phyloP scores from a whole-genome alignment of 2,888 invertebrate genomes.

The Ellobium chinense region DNA sequence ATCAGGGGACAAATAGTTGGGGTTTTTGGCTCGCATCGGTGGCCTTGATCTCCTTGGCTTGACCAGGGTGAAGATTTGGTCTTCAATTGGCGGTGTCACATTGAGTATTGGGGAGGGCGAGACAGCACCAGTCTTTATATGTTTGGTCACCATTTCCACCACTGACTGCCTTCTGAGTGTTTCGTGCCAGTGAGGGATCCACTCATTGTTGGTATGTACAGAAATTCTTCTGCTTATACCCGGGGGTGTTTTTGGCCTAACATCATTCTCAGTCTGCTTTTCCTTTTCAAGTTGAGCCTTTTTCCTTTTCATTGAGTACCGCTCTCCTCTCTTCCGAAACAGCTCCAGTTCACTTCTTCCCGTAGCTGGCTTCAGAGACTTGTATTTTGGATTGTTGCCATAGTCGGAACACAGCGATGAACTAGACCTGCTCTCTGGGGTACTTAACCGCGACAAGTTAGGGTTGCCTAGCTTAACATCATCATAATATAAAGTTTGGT shows the following conservation, averaged over 20 bases:
- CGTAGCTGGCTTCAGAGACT: constrained; percentile 5
- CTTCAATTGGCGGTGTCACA: neutral
- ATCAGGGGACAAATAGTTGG: constrained; percentile 1
- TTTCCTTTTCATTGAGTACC: constrained; percentile 28
- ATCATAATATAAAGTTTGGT: constrained; percentile 33
- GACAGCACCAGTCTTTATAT: neutral
- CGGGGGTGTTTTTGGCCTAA: neutral
- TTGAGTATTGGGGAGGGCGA: neutral
- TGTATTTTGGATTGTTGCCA: constrained; percentile 26
- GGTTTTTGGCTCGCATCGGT: neutral
- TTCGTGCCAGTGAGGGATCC: constrained; percentile 42
- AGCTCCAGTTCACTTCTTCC: constrained; percentile 29
- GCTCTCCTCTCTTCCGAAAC: constrained; percentile 36
- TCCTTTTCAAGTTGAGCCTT: neutral
- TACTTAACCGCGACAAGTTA: constrained; percentile 3
- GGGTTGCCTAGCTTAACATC: constrained; percentile 12
- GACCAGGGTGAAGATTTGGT: constrained; percentile 11
- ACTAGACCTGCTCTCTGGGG: constrained; percentile 6
- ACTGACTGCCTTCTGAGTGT: constrained; percentile 8
- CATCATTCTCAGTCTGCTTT: neutral
- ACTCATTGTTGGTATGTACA: neutral
- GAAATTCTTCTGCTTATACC: neutral
- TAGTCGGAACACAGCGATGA: constrained; percentile 24
- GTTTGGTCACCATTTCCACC: neutral
- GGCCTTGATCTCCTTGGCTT: constrained; percentile 13